A percentile compares a stretch with the other conserved stretches of the same genome.
phyloP scores from a whole-genome alignment of 2,113 vertebrate genomes.

The Geococcyx californianus region DNA sequence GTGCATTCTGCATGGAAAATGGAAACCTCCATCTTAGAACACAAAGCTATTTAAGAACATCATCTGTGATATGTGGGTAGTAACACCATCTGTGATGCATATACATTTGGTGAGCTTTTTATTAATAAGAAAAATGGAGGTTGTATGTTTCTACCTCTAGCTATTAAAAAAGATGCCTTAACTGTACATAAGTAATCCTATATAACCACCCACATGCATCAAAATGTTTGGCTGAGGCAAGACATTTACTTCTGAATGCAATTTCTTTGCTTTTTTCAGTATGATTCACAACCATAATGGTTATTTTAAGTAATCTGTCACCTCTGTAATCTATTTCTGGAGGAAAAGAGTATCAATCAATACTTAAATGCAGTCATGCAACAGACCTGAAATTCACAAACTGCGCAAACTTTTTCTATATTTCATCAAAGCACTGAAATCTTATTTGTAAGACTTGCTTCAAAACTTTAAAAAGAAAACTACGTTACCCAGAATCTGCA shows the following conservation, averaged over 20 bases:
- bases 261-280: background rate
- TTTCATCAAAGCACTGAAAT: background rate
- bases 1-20: background rate
- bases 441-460: background rate
- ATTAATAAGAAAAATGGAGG: background rate
- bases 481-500: background rate
- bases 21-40: background rate
- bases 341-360: background rate
- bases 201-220: background rate
- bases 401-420: background rate
- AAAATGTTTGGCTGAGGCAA: background rate
- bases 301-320: constrained; percentile 38
- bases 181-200: background rate
- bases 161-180: background rate
- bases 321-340: constrained; percentile 11
- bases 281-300: background rate
- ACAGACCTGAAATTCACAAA: background rate
- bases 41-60: background rate
- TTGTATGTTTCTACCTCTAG: background rate
- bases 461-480: background rate
- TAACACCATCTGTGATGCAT: background rate
- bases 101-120: background rate
- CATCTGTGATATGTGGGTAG: background rate
- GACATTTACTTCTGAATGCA: background rate
- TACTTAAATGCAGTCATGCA: background rate